Conservation (phyloP, 2,113 vertebrate genomes). For the Epinephelus lanceolatus region DNA sequence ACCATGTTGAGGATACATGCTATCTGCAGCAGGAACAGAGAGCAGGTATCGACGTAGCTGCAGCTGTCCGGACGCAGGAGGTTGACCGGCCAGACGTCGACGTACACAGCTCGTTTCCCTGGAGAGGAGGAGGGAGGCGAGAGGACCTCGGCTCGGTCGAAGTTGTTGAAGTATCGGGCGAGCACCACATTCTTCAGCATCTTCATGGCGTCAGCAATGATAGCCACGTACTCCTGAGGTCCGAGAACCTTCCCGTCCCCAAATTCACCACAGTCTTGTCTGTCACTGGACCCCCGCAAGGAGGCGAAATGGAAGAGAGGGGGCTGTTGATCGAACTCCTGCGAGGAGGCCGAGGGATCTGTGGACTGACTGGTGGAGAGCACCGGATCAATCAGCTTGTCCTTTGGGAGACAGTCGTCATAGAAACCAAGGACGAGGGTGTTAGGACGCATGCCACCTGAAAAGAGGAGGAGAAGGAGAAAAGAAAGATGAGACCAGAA, state of each 20-base stretch:
- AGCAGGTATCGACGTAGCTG: constrained; percentile 92
- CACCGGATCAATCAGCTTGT: constrained; percentile 80
- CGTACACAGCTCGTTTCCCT: constrained; percentile 75
- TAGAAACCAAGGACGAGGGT: constrained; percentile 93
- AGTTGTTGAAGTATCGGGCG: constrained; percentile 88
- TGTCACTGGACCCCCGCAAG: constrained; percentile 49
- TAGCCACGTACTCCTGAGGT: constrained; percentile 87
- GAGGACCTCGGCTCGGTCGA: constrained; percentile 82
- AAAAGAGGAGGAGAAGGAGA: neutral
- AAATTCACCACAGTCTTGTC: constrained; percentile 57
- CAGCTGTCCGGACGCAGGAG: constrained; percentile 90
- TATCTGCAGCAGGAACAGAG: constrained; percentile 93
- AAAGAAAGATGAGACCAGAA: neutral
- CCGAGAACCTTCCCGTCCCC: constrained; percentile 83
- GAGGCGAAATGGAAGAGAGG: constrained; percentile 83
- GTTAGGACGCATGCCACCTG: constrained; percentile 95
- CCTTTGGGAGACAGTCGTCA: constrained; percentile 81
- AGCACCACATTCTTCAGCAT: constrained; percentile 92
- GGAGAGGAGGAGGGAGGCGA: constrained; percentile 41
- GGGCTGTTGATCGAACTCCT: constrained; percentile 36
- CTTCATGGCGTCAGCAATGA: constrained; percentile 91
- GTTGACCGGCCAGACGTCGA: constrained; percentile 93
- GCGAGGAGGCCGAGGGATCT: constrained; percentile 25
- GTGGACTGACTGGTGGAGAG: constrained; percentile 50
- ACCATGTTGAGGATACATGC: constrained; percentile 94